Conservation (phyloP, 1,140 invertebrate genomes). For the Aphidius gifuensis region DNA sequence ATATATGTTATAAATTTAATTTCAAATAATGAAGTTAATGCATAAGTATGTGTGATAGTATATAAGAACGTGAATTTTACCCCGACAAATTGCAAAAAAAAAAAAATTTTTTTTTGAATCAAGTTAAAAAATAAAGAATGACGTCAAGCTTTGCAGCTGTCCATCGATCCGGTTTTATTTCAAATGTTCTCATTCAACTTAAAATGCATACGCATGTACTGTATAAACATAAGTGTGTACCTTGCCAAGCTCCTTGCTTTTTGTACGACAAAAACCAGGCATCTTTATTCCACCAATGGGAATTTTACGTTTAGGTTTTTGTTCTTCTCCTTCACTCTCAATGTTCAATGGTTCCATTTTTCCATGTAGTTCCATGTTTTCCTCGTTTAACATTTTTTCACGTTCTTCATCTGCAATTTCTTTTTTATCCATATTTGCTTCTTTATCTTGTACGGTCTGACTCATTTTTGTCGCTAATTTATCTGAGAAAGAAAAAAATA, state of each 20-base stretch:
- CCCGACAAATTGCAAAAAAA: background rate
- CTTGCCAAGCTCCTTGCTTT: constrained; percentile 60
- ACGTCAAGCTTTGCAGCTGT: constrained; percentile 39
- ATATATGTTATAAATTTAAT: too few relatives aligned
- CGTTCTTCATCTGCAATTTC: constrained; percentile 69
- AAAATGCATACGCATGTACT: constrained; percentile 2
- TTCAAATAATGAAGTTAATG: background rate
- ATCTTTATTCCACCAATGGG: constrained; percentile 80
- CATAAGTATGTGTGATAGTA: background rate
- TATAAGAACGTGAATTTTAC: constrained; percentile 1
- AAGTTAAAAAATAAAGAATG: constrained; percentile 20
- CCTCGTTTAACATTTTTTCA: constrained; percentile 68
- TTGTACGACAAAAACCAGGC: constrained; percentile 74
- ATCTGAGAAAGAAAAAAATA: too few relatives aligned
- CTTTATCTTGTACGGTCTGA: constrained; percentile 32
- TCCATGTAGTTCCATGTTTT: constrained; percentile 55
- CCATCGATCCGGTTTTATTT: constrained; percentile 29
- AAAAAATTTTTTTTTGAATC: background rate
- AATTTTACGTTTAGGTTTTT: constrained; percentile 71
- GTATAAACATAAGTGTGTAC: background rate
- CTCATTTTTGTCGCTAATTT: constrained; percentile 35
- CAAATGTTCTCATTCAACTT: background rate
- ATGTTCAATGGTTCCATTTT: constrained; percentile 21
- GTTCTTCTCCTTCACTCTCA: constrained; percentile 50
- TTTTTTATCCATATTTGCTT: constrained; percentile 65